phyloP scores from a whole-genome alignment of 2,888 invertebrate species.

The Endomychus coccineus region DNA sequence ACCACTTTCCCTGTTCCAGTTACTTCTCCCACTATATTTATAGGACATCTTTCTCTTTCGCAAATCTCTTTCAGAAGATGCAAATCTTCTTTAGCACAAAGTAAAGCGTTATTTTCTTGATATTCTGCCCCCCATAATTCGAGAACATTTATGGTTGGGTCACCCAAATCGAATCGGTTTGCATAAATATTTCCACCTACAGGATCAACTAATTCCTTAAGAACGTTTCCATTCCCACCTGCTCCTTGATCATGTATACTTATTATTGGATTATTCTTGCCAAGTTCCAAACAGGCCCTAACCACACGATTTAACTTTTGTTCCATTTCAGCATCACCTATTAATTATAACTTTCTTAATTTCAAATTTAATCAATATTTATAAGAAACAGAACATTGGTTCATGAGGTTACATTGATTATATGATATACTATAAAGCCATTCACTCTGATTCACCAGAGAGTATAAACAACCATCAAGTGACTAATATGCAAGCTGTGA shows the following conservation, averaged over 20 bases:
- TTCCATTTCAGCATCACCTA: slow-evolving; percentile 94
- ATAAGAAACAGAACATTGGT: too few species aligned
- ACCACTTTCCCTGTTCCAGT: slow-evolving; percentile 71
- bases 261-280: slow-evolving; percentile 74
- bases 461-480: too few species aligned
- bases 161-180: slow-evolving; percentile 81
- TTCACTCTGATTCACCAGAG: too few species aligned
- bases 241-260: slow-evolving; percentile 99
- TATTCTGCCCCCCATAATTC: slow-evolving; percentile 99
- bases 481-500: too few species aligned
- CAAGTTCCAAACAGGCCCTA: slow-evolving; percentile 82
- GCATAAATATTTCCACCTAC: slow-evolving; percentile 87
- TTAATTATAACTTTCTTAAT: too few species aligned
- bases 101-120: slow-evolving; percentile 89
- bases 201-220: slow-evolving; percentile 95
- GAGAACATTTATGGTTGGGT: slow-evolving; percentile 85
- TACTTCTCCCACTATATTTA: slow-evolving; percentile 88
- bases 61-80: slow-evolving; percentile 63
- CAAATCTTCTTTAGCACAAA: slow-evolving; percentile 64
- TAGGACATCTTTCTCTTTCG: slow-evolving; percentile 82
- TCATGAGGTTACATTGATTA: too few species aligned
- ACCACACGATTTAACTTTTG: slow-evolving; percentile 93
- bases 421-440: too few species aligned
- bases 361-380: too few species aligned
- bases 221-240: slow-evolving; percentile 95